A percentile compares a stretch with the other conserved stretches of the same genome.
phyloP scores from a whole-genome alignment of 2,797 vertebrate genomes.

The Margarornis squamiger region DNA sequence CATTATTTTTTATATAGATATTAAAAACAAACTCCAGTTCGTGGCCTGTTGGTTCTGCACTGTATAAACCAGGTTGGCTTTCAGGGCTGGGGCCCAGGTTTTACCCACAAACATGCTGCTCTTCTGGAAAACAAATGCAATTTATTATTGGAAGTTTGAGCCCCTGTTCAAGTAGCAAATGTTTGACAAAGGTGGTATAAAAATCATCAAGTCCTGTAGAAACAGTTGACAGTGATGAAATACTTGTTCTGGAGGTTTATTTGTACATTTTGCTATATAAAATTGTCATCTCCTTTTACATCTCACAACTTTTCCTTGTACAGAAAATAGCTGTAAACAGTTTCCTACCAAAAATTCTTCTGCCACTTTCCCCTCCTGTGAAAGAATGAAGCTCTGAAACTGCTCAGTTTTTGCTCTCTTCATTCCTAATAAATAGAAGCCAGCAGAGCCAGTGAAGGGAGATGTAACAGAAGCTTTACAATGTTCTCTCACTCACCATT shows the following conservation, averaged over 20 bases:
- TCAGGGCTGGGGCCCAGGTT: background rate
- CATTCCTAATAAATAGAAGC: background rate
- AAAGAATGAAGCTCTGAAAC: background rate
- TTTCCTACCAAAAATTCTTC: background rate
- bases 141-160: background rate
- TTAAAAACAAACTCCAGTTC: conserved; percentile 80
- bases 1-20: conserved; percentile 99
- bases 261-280: conserved; percentile 1
- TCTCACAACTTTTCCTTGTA: conserved; percentile 15
- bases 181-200: background rate
- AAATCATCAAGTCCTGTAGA: background rate
- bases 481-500: background rate
- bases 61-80: conserved; percentile 73
- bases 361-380: background rate
- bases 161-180: background rate
- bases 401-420: background rate
- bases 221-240: background rate
- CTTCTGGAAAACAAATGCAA: background rate
- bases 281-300: background rate
- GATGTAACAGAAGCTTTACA: background rate
- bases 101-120: background rate
- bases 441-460: background rate
- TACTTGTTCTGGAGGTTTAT: conserved; percentile 23
- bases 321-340: conserved; percentile 53
- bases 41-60: conserved; percentile 83